Percentiles rank a stretch among this genome's conserved stretches.
Evolutionary conservation across 2,888 invertebrate genomes (phyloP).

Genomic region (Polylopha cassiicola): DNA sequence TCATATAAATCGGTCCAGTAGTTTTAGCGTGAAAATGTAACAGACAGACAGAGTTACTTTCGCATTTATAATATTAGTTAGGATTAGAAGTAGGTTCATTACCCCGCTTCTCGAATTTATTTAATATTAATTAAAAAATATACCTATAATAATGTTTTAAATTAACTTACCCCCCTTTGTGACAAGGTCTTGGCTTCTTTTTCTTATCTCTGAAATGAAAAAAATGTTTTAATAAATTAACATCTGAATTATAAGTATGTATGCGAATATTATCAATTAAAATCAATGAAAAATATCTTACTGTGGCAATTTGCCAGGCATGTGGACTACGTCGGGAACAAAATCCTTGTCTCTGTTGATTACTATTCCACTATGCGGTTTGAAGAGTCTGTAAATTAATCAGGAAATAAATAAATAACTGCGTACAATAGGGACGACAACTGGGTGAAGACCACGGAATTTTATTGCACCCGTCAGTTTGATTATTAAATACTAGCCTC

Average conservation of each 20-base stretch:
- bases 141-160: constrained; percentile 9
- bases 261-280: background rate
- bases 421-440: no score
- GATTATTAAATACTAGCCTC: no score
- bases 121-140: no score
- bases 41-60: no score
- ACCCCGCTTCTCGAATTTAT: no score
- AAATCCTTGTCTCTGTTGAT: constrained; percentile 52
- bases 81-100: no score
- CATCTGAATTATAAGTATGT: no score
- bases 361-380: constrained; percentile 63
- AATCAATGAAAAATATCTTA: constrained; percentile 21
- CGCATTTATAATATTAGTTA: no score
- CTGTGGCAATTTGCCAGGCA: constrained; percentile 43
- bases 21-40: no score
- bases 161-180: constrained; percentile 48
- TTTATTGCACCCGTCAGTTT: no score
- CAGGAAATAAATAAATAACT: constrained; percentile 2
- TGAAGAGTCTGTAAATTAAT: constrained; percentile 57
- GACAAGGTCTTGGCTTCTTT: constrained; percentile 33
- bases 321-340: constrained; percentile 49
- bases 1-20: no score
- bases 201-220: constrained; percentile 28
- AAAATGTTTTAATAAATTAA: background rate
- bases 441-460: no score